Percentiles rank a stretch among this genome's conserved stretches.
Conservation (phyloP, 2,888 invertebrate species). For the Sinopyrophorus schimmeli region DNA sequence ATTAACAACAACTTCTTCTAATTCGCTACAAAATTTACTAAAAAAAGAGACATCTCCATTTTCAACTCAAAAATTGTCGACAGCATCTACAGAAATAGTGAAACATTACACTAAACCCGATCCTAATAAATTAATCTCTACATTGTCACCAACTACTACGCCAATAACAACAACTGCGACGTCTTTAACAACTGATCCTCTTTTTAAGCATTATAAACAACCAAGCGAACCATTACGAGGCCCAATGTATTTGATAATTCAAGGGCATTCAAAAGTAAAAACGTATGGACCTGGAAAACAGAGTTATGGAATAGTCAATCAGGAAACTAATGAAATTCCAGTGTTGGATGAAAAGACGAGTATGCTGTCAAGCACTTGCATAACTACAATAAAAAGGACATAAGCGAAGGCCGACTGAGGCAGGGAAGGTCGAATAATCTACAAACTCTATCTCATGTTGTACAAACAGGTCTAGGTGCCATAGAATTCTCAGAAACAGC, state of each 20-base stretch:
- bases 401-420: conserved; percentile 39
- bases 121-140: conserved; percentile 30
- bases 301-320: conserved; percentile 55
- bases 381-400: conserved; percentile 44
- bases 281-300: conserved; percentile 71
- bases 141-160: conserved; percentile 40
- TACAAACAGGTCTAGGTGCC: conserved; percentile 52
- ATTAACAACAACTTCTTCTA: conserved; percentile 21
- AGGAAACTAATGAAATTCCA: conserved; percentile 61
- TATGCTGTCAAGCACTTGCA: conserved; percentile 64
- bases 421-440: conserved; percentile 47
- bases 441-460: conserved; percentile 52
- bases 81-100: conserved; percentile 27
- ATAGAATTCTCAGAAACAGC: conserved; percentile 45
- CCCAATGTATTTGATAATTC: conserved; percentile 77
- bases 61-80: conserved; percentile 34
- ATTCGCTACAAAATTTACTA: conserved; percentile 36
- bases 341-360: conserved; percentile 55
- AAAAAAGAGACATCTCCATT: conserved; percentile 41
- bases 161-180: conserved; percentile 58
- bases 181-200: conserved; percentile 63
- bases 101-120: conserved; percentile 30
- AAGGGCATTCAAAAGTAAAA: conserved; percentile 85
- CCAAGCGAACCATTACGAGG: conserved; percentile 64
- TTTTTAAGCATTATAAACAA: conserved; percentile 66